Percentiles rank a stretch among this genome's conserved stretches.
phyloP scores from a whole-genome alignment of 2,888 invertebrate genomes.

The Leucoma salicis region DNA sequence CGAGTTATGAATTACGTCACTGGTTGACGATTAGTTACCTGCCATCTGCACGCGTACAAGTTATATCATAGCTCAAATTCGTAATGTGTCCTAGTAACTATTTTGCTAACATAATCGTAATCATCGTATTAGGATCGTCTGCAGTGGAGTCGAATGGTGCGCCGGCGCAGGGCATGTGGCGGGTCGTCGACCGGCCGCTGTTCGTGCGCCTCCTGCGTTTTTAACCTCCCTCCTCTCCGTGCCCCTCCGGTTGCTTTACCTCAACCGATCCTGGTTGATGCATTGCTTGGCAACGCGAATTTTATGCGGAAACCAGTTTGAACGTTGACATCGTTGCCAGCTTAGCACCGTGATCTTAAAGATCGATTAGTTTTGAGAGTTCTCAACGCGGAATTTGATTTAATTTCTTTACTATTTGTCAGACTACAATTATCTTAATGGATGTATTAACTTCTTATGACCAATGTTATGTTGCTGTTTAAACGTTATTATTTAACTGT shows the following conservation, averaged over 20 bases:
- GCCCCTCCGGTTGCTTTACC: conserved; percentile 59
- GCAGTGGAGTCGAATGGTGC: conserved; percentile 67
- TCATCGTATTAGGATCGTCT: conserved; percentile 64
- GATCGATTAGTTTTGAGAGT: conserved; percentile 38
- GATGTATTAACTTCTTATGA: not conserved
- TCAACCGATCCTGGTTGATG: conserved; percentile 73
- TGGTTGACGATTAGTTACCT: no score
- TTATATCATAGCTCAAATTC: conserved; percentile 8
- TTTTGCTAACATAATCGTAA: conserved; percentile 61
- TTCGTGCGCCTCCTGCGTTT: conserved; percentile 77
- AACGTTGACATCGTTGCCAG: conserved; percentile 59
- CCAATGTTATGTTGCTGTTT: not conserved
- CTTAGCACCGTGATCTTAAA: conserved; percentile 46
- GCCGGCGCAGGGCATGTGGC: conserved; percentile 73
- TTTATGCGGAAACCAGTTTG: conserved; percentile 78
- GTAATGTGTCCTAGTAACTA: conserved; percentile 23
- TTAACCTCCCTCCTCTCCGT: conserved; percentile 56
- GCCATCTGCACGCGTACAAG: no score
- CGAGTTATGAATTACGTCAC: no score
- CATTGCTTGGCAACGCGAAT: conserved; percentile 77
- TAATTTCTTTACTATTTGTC: conserved; percentile 7
- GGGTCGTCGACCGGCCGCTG: conserved; percentile 78
- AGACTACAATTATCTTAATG: not conserved
- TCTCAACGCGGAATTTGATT: conserved; percentile 15
- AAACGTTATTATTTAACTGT: conserved; percentile 9